Evolutionary conservation across 2,888 invertebrate species (phyloP), one percentile per base, ranked within the genome.

Genomic region (Beris chalybata): DNA sequence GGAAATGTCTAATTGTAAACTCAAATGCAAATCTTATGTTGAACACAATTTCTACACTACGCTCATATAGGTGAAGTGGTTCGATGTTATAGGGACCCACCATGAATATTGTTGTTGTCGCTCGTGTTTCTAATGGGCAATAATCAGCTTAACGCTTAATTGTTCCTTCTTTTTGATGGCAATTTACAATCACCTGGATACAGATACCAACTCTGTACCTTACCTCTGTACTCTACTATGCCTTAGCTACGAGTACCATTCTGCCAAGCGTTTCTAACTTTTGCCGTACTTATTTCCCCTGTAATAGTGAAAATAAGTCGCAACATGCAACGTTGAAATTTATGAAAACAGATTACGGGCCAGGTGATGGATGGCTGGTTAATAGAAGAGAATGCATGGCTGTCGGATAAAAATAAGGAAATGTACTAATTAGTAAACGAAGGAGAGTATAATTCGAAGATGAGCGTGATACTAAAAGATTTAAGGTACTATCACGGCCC

Each of bases 21-120:
- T 71, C 71, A 72, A 72, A 72, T 71, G 72, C 71, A 72, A 72
- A 71, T 72, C 70, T 70, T 68, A 64, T 72, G 71, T 72, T 69
- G 71, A 69, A 70, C 71, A 70, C 43, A n/a, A 15, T 22, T 29
- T 31, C 22, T 29, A 12, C 50, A 52, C 61, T 43, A 43, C 50
- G 61, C 61, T 50, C 61, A 61, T 50, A 61, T 61, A 61, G 61
- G 61, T 61, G 61, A 61, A 13, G n/a, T 30, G 29, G 53, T 9
- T 30, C 22, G 31, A 38, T 38, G 38, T 1, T 38, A 38, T 9
- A 38, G 7, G 15, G 57, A 57, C 57, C 57, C 29, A 57, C 57
- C 57, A 56, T 56, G 56, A 38, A 56, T 56, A 56, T 43, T 56
- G 56, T 56, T 56, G 31, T 44, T 57, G 57, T 57, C 57, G 32